Conservation (phyloP, 2,888 invertebrate genomes). For the Meandrusa payeni region DNA sequence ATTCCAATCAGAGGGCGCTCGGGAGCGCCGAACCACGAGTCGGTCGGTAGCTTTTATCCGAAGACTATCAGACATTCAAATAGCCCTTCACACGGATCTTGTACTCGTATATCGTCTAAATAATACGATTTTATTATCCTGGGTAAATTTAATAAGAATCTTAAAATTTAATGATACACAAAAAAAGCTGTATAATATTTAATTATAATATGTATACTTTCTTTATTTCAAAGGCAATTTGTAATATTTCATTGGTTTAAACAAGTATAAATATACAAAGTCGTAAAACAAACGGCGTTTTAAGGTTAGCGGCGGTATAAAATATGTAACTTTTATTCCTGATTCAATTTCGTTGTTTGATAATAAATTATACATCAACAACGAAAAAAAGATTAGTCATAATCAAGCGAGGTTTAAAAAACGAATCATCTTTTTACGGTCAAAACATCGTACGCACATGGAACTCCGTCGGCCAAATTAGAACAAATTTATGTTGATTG, state of each 20-base stretch:
- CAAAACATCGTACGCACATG: slow-evolving; percentile 43
- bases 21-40: no score
- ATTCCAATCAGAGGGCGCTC: no score
- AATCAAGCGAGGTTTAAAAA: slow-evolving; percentile 55
- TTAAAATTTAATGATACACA: no score
- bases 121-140: no score
- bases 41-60: no score
- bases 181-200: no score
- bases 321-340: slow-evolving; percentile 23
- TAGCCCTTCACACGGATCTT: no score
- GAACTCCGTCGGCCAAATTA: slow-evolving; percentile 66
- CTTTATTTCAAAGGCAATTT: slow-evolving; percentile 1
- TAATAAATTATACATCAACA: slow-evolving; percentile 53
- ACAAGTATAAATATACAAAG: slow-evolving; percentile 12
- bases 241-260: slow-evolving; percentile 5
- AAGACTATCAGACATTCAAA: no score
- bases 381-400: slow-evolving; percentile 46
- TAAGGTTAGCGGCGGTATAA: slow-evolving; percentile 22
- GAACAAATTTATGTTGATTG: slow-evolving; percentile 77
- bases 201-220: no score
- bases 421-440: slow-evolving; percentile 49
- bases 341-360: slow-evolving; percentile 28
- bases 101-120: no score
- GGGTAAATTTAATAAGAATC: no score
- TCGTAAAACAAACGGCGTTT: slow-evolving; percentile 20